A percentile compares a stretch with the other conserved stretches of the same genome.
These are phyloP conservation scores for Scotopteryx bipunctaria DNA, from an alignment of 2,888 invertebrate genomes.

Conservation along the genomic window DNA sequence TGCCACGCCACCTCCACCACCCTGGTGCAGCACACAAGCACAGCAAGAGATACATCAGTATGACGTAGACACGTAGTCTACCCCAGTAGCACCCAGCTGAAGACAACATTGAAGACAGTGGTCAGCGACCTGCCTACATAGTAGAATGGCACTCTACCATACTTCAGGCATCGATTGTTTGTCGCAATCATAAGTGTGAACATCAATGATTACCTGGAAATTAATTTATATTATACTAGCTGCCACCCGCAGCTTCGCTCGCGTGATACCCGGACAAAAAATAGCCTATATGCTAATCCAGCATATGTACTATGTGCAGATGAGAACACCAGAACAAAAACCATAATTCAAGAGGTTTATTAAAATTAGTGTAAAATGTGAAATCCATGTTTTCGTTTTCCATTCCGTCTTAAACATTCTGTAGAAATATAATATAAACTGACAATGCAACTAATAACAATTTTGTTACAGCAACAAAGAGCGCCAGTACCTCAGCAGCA, in stretches of 20 bases:
- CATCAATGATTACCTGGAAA: constrained; percentile 92
- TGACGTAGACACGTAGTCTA: constrained; percentile 95
- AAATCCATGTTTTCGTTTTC: too few species aligned
- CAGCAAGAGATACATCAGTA: constrained; percentile 92
- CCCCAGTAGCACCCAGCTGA: constrained; percentile 93
- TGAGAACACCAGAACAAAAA: too few species aligned
- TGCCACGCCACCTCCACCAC: too few species aligned
- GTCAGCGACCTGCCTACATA: constrained; percentile 98
- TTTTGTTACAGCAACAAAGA: constrained; percentile 46
- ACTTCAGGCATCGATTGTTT: constrained; percentile 98
- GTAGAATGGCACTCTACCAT: constrained; percentile 99
- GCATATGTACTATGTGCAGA: too few species aligned
- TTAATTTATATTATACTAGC: neutral
- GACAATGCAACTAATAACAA: neutral
- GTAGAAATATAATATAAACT: too few species aligned
- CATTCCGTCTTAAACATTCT: too few species aligned
- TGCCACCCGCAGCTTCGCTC: too few species aligned
- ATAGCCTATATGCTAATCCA: too few species aligned
- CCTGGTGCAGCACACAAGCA: too few species aligned
- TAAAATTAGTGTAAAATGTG: too few species aligned
- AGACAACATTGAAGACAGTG: constrained; percentile 98
- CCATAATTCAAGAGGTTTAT: too few species aligned
- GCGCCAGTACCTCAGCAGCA: constrained; percentile 70
- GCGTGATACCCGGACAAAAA: too few species aligned
- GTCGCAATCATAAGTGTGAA: constrained; percentile 99